Evolutionary conservation across 2,888 invertebrate species (phyloP).

Genomic region (Synanthedon vespiformis): DNA sequence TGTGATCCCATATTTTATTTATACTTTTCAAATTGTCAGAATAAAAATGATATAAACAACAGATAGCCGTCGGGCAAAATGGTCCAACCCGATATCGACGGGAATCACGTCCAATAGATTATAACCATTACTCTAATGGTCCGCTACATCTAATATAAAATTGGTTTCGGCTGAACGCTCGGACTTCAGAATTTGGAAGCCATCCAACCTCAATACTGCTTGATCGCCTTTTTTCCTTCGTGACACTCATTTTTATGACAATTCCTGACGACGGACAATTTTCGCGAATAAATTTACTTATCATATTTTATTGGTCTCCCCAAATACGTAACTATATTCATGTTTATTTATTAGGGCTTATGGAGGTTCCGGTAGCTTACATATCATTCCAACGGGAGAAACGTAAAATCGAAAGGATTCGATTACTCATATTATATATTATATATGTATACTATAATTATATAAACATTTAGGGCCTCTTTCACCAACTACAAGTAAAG

Average conservation of each 20-base stretch:
- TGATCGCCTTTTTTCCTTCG: conserved; percentile 17
- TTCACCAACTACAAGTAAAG: too few species aligned
- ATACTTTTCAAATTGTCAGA: neutral
- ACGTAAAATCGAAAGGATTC: conserved; percentile 4
- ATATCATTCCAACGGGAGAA: neutral
- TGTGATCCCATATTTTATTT: neutral
- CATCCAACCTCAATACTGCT: conserved; percentile 17
- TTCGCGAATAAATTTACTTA: conserved; percentile 36
- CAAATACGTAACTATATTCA: conserved; percentile 18
- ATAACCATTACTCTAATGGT: conserved; percentile 21
- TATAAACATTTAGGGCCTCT: too few species aligned
- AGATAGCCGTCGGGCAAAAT: neutral
- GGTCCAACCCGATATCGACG: conserved; percentile 1
- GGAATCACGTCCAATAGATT: conserved; percentile 19
- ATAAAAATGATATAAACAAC: neutral
- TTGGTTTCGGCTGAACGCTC: conserved; percentile 23
- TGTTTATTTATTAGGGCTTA: conserved; percentile 50
- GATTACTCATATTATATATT: conserved; percentile 13
- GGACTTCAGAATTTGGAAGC: conserved; percentile 7
- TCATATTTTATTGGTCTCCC: conserved; percentile 33
- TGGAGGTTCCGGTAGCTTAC: conserved; percentile 5
- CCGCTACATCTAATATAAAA: conserved; percentile 24
- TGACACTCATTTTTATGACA: conserved; percentile 23
- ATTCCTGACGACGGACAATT: conserved; percentile 24
- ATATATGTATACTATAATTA: too few species aligned